These are phyloP conservation scores for Colostygia pectinataria DNA, from an alignment of 2,888 invertebrate genomes.

Conservation along the genomic window DNA sequence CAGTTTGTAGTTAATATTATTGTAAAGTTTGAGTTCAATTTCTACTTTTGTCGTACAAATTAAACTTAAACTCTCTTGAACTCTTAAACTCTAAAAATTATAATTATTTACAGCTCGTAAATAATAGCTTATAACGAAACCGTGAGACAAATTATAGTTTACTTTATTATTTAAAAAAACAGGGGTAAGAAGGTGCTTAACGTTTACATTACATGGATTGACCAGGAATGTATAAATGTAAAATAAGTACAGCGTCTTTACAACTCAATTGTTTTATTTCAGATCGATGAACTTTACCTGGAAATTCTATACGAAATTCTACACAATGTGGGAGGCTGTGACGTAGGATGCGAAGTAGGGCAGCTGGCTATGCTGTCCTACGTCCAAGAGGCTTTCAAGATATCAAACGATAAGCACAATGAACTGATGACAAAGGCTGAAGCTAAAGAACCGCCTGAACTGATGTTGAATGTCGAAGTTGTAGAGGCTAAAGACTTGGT, in stretches of 20 bases:
- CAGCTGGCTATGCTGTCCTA: constrained; percentile 88
- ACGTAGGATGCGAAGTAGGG: constrained; percentile 87
- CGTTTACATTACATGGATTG: too few species aligned
- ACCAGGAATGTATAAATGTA: background rate
- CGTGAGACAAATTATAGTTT: too few species aligned
- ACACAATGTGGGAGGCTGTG: constrained; percentile 93
- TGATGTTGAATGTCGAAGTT: constrained; percentile 92
- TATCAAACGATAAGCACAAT: constrained; percentile 89
- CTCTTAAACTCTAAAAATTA: too few species aligned
- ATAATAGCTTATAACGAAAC: too few species aligned
- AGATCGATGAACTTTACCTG: constrained; percentile 94
- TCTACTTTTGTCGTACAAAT: too few species aligned
- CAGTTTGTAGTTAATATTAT: too few species aligned
- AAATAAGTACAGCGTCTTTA: background rate
- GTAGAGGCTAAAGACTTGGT: constrained; percentile 93
- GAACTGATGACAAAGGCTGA: constrained; percentile 87
- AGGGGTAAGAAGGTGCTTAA: too few species aligned
- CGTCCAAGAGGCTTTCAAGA: constrained; percentile 89
- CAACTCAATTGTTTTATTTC: constrained; percentile 42
- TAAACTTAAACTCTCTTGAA: too few species aligned
- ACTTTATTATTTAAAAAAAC: too few species aligned
- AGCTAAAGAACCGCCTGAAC: constrained; percentile 91
- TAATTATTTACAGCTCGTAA: too few species aligned
- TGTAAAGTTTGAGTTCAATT: too few species aligned
- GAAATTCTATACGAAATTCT: constrained; percentile 92